A percentile compares a stretch with the other conserved stretches of the same genome.
phyloP scores from a whole-genome alignment of 2,113 vertebrate species.

The Rhodinocichla rosea region DNA sequence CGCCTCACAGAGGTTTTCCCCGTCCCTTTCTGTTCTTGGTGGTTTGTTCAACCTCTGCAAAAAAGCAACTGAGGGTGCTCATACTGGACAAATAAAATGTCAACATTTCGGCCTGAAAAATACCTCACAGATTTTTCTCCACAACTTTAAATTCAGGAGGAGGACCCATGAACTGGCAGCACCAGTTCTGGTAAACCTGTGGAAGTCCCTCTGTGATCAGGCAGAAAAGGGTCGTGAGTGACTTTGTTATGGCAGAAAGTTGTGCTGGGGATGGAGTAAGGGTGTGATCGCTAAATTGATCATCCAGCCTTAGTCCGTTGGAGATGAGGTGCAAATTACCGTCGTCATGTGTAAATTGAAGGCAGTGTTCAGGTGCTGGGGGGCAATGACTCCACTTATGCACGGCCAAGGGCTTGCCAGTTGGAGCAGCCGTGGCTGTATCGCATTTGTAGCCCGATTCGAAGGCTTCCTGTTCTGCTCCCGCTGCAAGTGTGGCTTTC shows the following conservation, averaged over 20 bases:
- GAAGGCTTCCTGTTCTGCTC: not conserved
- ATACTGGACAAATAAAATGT: not conserved
- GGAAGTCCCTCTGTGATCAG: not conserved
- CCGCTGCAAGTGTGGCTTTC: not conserved
- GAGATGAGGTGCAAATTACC: not conserved
- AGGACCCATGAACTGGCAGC: not conserved
- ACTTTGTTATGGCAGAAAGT: not conserved
- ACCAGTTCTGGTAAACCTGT: not conserved
- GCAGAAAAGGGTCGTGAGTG: not conserved
- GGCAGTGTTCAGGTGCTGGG: not conserved
- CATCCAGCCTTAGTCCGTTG: not conserved
- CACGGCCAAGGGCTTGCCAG: not conserved
- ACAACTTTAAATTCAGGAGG: not conserved
- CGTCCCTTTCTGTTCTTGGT: not conserved
- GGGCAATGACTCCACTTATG: not conserved
- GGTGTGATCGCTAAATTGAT: not conserved
- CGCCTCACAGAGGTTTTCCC: not conserved
- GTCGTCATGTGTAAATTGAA: not conserved
- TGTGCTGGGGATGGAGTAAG: not conserved
- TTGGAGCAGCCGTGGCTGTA: accelerated
- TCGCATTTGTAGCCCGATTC: not conserved
- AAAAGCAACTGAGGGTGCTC: not conserved
- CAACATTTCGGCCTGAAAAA: not conserved
- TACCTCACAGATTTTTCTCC: not conserved
- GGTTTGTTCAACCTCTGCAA: not conserved